A percentile compares a stretch with the other conserved stretches of the same genome.
Conservation (phyloP, 2,888 invertebrate genomes). For the Podotricha telesiphe region DNA sequence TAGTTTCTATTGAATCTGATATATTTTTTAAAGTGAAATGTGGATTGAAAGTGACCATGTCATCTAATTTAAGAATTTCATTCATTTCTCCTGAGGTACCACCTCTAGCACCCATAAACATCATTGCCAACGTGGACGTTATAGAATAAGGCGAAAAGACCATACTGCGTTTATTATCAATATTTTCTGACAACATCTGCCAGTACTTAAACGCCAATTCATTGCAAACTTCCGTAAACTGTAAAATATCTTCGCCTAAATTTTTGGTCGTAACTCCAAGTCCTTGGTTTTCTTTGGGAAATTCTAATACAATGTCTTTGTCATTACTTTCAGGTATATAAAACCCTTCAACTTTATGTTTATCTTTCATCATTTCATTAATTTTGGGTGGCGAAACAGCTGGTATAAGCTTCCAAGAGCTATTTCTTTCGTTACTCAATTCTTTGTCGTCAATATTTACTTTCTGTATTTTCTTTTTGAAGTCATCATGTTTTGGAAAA, state of each 20-base stretch:
- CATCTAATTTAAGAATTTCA: constrained; percentile 91
- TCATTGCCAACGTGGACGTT: constrained; percentile 94
- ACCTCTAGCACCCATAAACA: constrained; percentile 93
- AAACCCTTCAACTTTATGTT: constrained; percentile 61
- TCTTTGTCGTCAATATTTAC: constrained; percentile 77
- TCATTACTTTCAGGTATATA: constrained; percentile 54
- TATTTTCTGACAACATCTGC: constrained; percentile 87
- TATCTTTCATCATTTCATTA: constrained; percentile 69
- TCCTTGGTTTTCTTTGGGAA: constrained; percentile 84
- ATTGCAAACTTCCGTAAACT: constrained; percentile 91
- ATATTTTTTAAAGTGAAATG: constrained; percentile 94
- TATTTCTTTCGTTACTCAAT: constrained; percentile 66
- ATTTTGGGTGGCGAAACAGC: constrained; percentile 80
- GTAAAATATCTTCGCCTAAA: constrained; percentile 89
- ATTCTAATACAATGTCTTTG: constrained; percentile 71
- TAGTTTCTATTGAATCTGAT: constrained; percentile 89
- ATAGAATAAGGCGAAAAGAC: constrained; percentile 93
- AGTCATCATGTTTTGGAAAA: constrained; percentile 72
- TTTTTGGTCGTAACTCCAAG: constrained; percentile 89
- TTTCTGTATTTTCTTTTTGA: constrained; percentile 78
- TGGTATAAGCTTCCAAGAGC: constrained; percentile 84
- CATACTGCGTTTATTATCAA: constrained; percentile 90
- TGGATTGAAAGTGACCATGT: constrained; percentile 95
- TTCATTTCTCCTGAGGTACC: constrained; percentile 96
- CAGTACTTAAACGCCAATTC: constrained; percentile 93